Evolutionary conservation across 1,140 invertebrate species (phyloP).

Genomic region (Atopsyche davidsoni): DNA sequence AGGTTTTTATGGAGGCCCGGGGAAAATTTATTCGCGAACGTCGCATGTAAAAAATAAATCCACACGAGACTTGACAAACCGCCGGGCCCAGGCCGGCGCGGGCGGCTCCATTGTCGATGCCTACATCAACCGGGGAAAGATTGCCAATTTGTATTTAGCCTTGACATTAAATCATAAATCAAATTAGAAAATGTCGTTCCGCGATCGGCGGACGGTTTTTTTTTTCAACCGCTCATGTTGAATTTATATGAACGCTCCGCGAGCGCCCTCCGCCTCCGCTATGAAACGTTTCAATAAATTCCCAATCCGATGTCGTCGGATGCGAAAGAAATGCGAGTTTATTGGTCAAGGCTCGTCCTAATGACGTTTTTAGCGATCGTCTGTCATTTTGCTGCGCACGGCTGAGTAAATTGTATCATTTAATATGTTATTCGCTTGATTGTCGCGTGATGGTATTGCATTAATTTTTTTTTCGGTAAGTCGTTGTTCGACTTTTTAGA

Average conservation of each 20-base stretch:
- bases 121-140: not conserved
- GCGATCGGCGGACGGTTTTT: not conserved
- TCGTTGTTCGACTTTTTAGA: too few species aligned
- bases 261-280: not conserved
- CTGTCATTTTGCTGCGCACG: slow-evolving; percentile 5
- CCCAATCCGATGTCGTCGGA: not conserved
- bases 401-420: not conserved
- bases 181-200: too few species aligned
- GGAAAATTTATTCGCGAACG: too few species aligned
- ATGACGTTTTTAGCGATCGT: slow-evolving; percentile 11
- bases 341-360: slow-evolving; percentile 4
- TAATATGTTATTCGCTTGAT: slow-evolving; percentile 8
- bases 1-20: too few species aligned
- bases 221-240: too few species aligned
- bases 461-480: too few species aligned
- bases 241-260: too few species aligned
- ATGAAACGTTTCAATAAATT: slow-evolving; percentile 2
- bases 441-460: slow-evolving; percentile 13
- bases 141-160: too few species aligned
- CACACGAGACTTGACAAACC: too few species aligned
- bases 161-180: not conserved
- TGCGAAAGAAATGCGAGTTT: not conserved
- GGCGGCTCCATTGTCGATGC: too few species aligned
- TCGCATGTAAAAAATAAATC: too few species aligned
- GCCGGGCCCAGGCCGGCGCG: too few species aligned